Evolutionary conservation across 2,797 vertebrate genomes (phyloP).

Genomic region (Fratercula arctica): DNA sequence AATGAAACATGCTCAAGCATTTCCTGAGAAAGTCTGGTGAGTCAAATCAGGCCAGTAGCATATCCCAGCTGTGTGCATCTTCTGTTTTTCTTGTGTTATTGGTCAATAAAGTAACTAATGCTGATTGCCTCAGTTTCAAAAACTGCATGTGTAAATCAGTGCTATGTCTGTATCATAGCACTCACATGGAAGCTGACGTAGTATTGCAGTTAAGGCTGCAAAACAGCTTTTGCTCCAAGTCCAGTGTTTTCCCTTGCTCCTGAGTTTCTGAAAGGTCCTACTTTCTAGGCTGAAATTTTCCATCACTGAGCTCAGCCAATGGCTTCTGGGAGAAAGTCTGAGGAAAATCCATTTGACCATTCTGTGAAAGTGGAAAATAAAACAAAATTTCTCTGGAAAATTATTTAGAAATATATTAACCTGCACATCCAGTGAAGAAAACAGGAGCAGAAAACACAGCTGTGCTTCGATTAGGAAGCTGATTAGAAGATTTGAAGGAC

Average conservation of each 20-base stretch:
- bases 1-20: conserved; percentile 54
- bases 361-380: conserved; percentile 72
- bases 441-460: not conserved
- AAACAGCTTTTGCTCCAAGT: conserved; percentile 42
- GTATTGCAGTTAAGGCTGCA: conserved; percentile 24
- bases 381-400: conserved; percentile 44
- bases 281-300: conserved; percentile 82
- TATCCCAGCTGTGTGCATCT: not conserved
- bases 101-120: conserved; percentile 51
- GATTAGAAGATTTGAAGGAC: not conserved
- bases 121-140: not conserved
- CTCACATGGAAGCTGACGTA: not conserved
- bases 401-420: conserved; percentile 15
- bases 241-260: conserved; percentile 71
- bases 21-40: conserved; percentile 63
- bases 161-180: not conserved
- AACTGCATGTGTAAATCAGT: not conserved
- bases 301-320: conserved; percentile 75
- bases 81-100: conserved; percentile 30
- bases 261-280: conserved; percentile 75
- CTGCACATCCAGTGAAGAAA: conserved; percentile 8
- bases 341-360: conserved; percentile 75
- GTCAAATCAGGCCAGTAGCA: conserved; percentile 55
- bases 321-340: conserved; percentile 72
- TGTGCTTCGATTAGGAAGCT: not conserved